A percentile compares a stretch with the other conserved stretches of the same genome.
These are phyloP conservation scores for Tadarida brasiliensis DNA, from an alignment of 2,797 vertebrate species.

Conservation along the genomic window DNA sequence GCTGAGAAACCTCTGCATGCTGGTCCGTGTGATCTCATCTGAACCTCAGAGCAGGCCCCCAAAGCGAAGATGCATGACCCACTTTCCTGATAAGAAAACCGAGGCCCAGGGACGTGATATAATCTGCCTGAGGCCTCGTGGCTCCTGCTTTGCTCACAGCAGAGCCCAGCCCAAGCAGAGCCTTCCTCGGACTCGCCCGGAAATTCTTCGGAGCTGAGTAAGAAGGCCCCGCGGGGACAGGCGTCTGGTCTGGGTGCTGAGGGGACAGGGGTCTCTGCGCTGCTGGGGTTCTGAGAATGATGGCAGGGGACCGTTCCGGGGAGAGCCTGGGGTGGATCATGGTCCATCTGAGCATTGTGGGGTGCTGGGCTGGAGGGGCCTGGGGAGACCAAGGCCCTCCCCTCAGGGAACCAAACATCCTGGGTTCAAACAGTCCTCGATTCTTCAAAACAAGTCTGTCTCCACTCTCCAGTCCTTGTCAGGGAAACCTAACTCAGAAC, in stretches of 20 bases:
- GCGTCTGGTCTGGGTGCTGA: background rate
- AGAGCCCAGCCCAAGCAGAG: background rate
- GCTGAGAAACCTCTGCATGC: background rate
- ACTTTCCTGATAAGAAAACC: constrained; percentile 62
- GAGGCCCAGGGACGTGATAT: background rate
- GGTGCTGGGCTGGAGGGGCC: background rate
- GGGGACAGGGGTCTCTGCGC: background rate
- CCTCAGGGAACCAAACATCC: background rate
- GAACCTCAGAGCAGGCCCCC: background rate
- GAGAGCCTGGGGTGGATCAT: background rate
- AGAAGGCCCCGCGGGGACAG: background rate
- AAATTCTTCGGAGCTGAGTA: constrained; percentile 45
- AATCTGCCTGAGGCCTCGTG: background rate
- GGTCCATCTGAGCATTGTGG: background rate
- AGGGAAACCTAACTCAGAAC: background rate
- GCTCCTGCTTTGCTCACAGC: background rate
- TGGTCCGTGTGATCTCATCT: background rate
- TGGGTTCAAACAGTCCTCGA: background rate
- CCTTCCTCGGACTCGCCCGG: background rate
- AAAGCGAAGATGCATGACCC: background rate
- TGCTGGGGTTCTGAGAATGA: background rate
- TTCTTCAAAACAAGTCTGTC: background rate
- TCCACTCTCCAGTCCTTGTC: too few species aligned
- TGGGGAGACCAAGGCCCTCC: background rate
- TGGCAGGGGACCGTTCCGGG: background rate